Evolutionary conservation across 2,888 invertebrate species (phyloP).

Genomic region (Corbicula japonica): DNA sequence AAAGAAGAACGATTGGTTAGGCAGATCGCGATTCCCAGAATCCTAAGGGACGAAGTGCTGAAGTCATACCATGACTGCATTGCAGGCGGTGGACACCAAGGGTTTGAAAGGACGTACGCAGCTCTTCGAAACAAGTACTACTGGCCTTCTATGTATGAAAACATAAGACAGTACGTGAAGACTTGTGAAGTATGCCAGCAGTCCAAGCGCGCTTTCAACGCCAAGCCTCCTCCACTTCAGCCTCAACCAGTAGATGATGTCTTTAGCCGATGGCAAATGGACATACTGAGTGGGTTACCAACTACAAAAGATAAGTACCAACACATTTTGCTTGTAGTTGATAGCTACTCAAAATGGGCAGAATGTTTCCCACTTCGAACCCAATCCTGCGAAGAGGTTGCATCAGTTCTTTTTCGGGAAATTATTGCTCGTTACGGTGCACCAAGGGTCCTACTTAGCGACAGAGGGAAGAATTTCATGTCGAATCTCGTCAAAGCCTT

Average conservation of each 20-base stretch:
- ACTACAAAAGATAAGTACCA: constrained; percentile 52
- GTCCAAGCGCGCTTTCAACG: constrained; percentile 35
- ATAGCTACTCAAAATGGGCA: constrained; percentile 57
- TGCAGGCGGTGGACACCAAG: constrained; percentile 63
- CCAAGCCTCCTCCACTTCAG: constrained; percentile 45
- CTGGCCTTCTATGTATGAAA: constrained; percentile 65
- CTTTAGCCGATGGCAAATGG: constrained; percentile 59
- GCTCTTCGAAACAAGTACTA: constrained; percentile 53
- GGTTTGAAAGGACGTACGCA: constrained; percentile 61
- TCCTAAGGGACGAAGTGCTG: constrained; percentile 58
- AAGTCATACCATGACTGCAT: constrained; percentile 18
- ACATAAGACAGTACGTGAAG: constrained; percentile 39
- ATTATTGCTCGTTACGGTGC: constrained; percentile 49
- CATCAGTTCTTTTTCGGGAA: constrained; percentile 38
- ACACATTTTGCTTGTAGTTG: constrained; percentile 59
- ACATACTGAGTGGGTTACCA: constrained; percentile 52
- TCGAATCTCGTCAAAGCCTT: constrained; percentile 43
- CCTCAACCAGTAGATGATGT: constrained; percentile 87
- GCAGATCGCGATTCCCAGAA: constrained; percentile 11
- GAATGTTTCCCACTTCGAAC: constrained; percentile 40
- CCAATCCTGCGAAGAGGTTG: constrained; percentile 44
- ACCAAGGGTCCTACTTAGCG: constrained; percentile 27
- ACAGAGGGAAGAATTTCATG: constrained; percentile 50
- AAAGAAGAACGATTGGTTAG: constrained; percentile 7
- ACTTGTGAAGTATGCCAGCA: constrained; percentile 58